A percentile compares a stretch with the other conserved stretches of the same genome.
These are phyloP conservation scores for Agrenia bidenticulata DNA, from an alignment of 2,888 invertebrate species.

Conservation along the genomic window DNA sequence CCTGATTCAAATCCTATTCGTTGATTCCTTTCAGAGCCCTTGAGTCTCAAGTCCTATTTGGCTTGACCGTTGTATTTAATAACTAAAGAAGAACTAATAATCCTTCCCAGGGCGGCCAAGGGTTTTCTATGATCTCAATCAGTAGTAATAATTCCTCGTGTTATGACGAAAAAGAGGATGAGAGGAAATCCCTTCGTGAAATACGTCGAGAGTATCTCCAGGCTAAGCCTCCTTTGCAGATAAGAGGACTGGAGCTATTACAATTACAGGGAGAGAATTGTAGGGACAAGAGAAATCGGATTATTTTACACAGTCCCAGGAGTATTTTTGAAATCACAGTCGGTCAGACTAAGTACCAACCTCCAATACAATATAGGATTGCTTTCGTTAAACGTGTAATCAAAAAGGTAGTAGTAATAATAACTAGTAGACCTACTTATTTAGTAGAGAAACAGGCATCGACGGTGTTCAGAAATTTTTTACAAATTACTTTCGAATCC, in stretches of 20 bases:
- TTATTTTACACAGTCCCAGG: not conserved
- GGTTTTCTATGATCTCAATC: too few relatives aligned
- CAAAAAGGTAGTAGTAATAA: slow-evolving; percentile 42
- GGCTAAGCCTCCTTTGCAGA: slow-evolving; percentile 39
- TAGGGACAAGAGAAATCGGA: slow-evolving; percentile 13
- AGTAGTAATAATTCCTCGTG: too few relatives aligned
- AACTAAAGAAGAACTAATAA: too few relatives aligned
- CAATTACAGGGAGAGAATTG: not conserved
- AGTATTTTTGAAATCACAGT: not conserved
- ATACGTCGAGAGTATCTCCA: slow-evolving; percentile 31
- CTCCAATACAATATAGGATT: slow-evolving; percentile 42
- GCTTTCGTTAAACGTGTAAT: slow-evolving; percentile 42
- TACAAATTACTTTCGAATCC: not conserved
- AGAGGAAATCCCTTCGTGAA: not conserved
- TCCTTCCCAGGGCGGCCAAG: too few relatives aligned
- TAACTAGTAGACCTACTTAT: too few relatives aligned
- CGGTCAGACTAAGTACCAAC: slow-evolving; percentile 15
- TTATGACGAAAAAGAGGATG: too few relatives aligned
- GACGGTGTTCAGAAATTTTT: too few relatives aligned
- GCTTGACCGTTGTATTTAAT: too few relatives aligned
- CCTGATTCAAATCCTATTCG: too few relatives aligned
- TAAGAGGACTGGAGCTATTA: slow-evolving; percentile 17
- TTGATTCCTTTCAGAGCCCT: too few relatives aligned
- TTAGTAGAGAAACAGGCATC: too few relatives aligned
- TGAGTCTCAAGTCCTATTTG: too few relatives aligned